These are phyloP conservation scores for Morbakka virulenta DNA, from an alignment of 30 jellyfish, hydroid and myxozoan genomes.

Conservation along the genomic window DNA sequence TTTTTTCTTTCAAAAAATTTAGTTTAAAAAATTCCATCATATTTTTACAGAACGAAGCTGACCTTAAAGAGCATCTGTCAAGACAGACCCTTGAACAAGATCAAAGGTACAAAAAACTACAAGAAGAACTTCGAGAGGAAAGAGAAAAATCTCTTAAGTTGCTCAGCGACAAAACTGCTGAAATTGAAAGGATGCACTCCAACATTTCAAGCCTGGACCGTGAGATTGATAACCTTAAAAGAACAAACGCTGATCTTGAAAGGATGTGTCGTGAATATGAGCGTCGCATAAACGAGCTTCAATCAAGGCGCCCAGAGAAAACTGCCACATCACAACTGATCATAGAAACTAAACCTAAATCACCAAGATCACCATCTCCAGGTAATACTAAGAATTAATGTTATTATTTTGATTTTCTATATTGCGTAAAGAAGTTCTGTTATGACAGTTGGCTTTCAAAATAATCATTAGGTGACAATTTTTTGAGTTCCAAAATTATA, in stretches of 20 bases:
- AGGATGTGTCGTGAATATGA: constrained; percentile 56
- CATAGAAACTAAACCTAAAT: constrained; percentile 54
- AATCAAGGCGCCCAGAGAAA: constrained; percentile 48
- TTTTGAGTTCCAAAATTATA: no score
- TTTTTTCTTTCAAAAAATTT: not conserved
- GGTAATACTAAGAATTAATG: no score
- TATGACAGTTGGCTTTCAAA: no score
- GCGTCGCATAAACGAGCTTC: constrained; percentile 27
- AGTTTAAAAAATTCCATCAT: no score
- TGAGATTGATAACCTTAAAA: constrained; percentile 66
- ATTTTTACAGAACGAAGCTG: constrained; percentile 87
- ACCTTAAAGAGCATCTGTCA: constrained; percentile 57
- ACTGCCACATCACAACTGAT: constrained; percentile 63
- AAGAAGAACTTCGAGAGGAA: constrained; percentile 64
- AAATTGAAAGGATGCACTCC: constrained; percentile 69
- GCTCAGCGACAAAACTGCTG: constrained; percentile 51
- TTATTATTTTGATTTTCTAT: no score
- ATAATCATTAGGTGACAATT: no score
- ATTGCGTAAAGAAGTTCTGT: no score
- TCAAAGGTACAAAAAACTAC: constrained; percentile 75
- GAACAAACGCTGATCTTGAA: constrained; percentile 37
- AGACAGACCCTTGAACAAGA: constrained; percentile 67
- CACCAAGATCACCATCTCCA: constrained; percentile 17
- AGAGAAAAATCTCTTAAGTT: constrained; percentile 61
- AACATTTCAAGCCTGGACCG: constrained; percentile 55